These are phyloP conservation scores for Macrocentrus cingulum DNA, from an alignment of 1,140 invertebrate species.

Conservation along the genomic window DNA sequence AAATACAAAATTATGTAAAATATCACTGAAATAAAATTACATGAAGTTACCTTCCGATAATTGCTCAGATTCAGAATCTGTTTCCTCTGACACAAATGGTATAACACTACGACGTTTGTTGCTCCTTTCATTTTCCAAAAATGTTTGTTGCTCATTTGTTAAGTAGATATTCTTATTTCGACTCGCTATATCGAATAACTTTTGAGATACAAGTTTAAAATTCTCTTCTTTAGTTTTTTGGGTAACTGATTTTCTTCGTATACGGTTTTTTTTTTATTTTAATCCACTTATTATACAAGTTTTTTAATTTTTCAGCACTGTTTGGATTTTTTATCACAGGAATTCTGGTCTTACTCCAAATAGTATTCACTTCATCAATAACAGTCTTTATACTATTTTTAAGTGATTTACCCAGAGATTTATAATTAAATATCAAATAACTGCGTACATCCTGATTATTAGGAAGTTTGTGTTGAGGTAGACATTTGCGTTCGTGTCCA, in stretches of 20 bases:
- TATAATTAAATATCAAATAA: conserved; percentile 14
- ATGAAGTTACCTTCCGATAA: conserved; percentile 7
- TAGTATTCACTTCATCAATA: conserved; percentile 17
- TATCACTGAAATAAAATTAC: conserved; percentile 4
- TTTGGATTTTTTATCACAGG: conserved; percentile 4
- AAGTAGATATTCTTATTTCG: conserved; percentile 4
- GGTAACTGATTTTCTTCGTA: too few relatives aligned
- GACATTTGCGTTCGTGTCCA: conserved; percentile 9
- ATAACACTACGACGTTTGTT: conserved; percentile 9
- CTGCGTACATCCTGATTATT: conserved; percentile 13
- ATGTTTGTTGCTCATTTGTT: conserved; percentile 12
- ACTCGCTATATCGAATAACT: conserved; percentile 12
- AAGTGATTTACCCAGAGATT: conserved; percentile 17
- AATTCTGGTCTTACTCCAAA: conserved; percentile 15
- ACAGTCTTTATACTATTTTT: conserved; percentile 11
- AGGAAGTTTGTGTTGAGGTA: conserved; percentile 14
- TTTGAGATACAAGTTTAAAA: conserved; percentile 6
- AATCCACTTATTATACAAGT: conserved; percentile 5
- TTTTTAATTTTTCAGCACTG: conserved; percentile 12
- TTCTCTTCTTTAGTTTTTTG: conserved; percentile 8
- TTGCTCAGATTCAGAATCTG: conserved; percentile 11
- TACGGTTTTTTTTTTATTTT: conserved; percentile 18
- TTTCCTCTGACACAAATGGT: conserved; percentile 6
- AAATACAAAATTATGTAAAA: conserved; percentile 7
- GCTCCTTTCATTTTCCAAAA: conserved; percentile 1